A percentile compares a stretch with the other conserved stretches of the same genome.
Evolutionary conservation across 2,888 invertebrate genomes (phyloP).

Genomic region (Aspidiotus rigidus): DNA sequence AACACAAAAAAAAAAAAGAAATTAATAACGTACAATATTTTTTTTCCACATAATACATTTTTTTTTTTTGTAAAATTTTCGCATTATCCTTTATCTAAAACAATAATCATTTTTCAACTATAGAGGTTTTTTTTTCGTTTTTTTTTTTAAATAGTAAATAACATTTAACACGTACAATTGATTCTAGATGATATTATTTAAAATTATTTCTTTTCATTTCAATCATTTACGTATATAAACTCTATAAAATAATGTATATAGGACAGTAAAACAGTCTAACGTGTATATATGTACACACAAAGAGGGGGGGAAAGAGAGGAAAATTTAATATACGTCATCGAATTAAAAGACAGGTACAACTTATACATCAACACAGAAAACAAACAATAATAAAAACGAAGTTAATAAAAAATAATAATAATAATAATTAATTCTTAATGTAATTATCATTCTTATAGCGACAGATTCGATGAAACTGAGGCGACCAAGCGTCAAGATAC

Average conservation of each 20-base stretch:
- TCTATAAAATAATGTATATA: not conserved
- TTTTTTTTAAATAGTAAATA: conserved; percentile 21
- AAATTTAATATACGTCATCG: not conserved
- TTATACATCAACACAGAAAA: conserved; percentile 2
- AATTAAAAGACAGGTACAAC: conserved; percentile 2
- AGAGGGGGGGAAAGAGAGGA: not conserved
- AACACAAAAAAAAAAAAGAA: no score
- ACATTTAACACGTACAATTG: conserved; percentile 25
- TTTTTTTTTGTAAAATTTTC: not conserved
- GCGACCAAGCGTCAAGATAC: not conserved
- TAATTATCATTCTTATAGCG: not conserved
- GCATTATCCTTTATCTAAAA: conserved; percentile 1
- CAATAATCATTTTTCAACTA: not conserved
- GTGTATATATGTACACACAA: conserved; percentile 13
- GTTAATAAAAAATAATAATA: not conserved
- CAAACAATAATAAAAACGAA: conserved; percentile 9
- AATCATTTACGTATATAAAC: not conserved
- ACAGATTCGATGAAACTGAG: not conserved
- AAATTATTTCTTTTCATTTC: not conserved
- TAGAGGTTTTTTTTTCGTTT: conserved; percentile 1
- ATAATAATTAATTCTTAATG: not conserved
- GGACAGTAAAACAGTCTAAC: conserved; percentile 19
- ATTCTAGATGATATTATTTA: conserved; percentile 1
- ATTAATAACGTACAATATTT: conserved; percentile 28
- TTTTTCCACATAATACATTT: conserved; percentile 6